phyloP scores from a whole-genome alignment of 2,113 vertebrate genomes.

The Silurus meridionalis region DNA sequence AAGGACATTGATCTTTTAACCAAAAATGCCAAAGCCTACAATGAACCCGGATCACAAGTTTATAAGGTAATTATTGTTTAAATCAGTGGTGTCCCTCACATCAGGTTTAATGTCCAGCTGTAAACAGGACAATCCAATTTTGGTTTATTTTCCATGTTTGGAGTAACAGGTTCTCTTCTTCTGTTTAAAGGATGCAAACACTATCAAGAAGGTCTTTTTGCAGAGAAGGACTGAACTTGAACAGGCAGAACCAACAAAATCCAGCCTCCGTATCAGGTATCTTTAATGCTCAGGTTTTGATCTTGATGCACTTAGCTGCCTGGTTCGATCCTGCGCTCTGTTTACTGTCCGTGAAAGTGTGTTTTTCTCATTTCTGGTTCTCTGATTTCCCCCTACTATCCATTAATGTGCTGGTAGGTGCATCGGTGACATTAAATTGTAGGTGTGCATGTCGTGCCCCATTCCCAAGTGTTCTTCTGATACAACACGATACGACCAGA shows the following conservation, averaged over 20 bases:
- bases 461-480: neutral
- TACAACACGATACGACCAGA: neutral
- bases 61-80: slow-evolving; percentile 82
- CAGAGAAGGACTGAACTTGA: slow-evolving; percentile 96
- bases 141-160: neutral
- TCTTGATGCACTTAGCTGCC: neutral
- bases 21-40: slow-evolving; percentile 99
- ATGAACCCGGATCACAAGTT: slow-evolving; percentile 98
- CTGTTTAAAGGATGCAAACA: slow-evolving; percentile 89
- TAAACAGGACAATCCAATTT: neutral
- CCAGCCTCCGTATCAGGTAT: slow-evolving; percentile 95
- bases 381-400: neutral
- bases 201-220: slow-evolving; percentile 95
- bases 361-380: neutral
- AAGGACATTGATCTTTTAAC: slow-evolving; percentile 95
- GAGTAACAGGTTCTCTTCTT: slow-evolving; percentile 31
- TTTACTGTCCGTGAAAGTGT: neutral
- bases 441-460: neutral
- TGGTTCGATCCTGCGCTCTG: neutral
- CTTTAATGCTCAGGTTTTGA: neutral
- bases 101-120: neutral
- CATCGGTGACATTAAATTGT: neutral
- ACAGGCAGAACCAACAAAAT: slow-evolving; percentile 90
- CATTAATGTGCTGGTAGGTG: neutral
- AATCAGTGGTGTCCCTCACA: slow-evolving; percentile 41